These are phyloP conservation scores for Riparia riparia DNA, from an alignment of 2,113 vertebrate species.

Conservation along the genomic window DNA sequence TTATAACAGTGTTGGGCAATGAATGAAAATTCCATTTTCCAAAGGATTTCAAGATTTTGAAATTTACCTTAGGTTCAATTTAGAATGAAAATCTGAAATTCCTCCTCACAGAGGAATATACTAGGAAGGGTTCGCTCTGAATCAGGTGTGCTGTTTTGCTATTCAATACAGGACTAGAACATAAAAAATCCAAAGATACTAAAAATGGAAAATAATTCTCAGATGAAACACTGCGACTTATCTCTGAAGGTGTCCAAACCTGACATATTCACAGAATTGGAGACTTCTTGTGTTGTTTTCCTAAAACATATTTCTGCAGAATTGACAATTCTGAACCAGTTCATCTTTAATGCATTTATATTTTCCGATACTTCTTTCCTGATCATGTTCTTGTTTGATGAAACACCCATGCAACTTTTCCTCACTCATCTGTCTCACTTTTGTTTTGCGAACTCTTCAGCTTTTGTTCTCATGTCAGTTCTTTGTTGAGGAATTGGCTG, in stretches of 20 bases:
- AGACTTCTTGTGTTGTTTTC: not conserved
- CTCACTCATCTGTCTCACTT: conserved; percentile 52
- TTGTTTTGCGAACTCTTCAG: conserved; percentile 60
- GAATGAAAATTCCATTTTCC: not conserved
- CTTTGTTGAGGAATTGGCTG: conserved; percentile 61
- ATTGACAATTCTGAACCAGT: not conserved
- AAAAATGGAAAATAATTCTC: conserved; percentile 11
- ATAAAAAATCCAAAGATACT: not conserved
- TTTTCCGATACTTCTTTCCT: conserved; percentile 29
- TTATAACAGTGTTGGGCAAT: not conserved
- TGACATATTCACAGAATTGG: not conserved
- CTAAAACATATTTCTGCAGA: not conserved
- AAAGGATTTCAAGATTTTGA: not conserved
- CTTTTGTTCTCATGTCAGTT: conserved; percentile 63
- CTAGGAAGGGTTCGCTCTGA: not conserved
- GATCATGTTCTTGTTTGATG: conserved; percentile 30
- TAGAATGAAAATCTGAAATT: not conserved
- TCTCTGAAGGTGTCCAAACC: not conserved
- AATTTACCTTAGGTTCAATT: not conserved
- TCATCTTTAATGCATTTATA: not conserved
- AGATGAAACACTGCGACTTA: not conserved
- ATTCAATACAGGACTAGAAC: not conserved
- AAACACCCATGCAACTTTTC: conserved; percentile 38
- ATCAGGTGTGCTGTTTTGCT: not conserved
- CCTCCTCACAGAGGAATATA: not conserved